Evolutionary conservation across 2,888 invertebrate genomes (phyloP), one percentile per base, ranked within the genome.

Genomic region (Eristalis pertinax): DNA sequence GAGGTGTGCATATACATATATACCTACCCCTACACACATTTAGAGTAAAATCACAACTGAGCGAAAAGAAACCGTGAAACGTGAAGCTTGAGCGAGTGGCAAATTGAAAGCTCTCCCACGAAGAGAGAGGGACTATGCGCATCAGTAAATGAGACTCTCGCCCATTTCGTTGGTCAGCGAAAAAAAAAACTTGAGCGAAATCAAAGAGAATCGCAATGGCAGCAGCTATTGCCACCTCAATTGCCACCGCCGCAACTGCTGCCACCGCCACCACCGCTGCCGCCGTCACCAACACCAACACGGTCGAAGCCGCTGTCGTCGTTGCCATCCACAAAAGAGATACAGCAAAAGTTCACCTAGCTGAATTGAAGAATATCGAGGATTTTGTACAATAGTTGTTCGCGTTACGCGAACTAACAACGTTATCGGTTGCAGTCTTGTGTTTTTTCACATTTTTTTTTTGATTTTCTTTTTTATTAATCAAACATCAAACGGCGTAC

Each of bases 391-490:
- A 87, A 84, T 87, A 87, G 87, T 87, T 84, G 84, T 84, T 87
- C 87, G 84, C 84, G 87, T 83, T 84, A 84, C 84, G 87, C 84
- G 87, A 79, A 67, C 78, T 79, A 84, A 84, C 84, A 84, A 87
- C 84, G 87, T 87, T 73, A 60, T 63, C 58, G 50, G 77, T 74
- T 63, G 60, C 24, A 58, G 19, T 19, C 19, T 19, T 50, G 8
- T 50, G n/a, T 50, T 50, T 50, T 50, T 0, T 5, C n/a, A n/a
- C n/a, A n/a, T 50, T 19, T 19, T 50, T 50, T 1, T 19, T 50
- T 50, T 7, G 1, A 32, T 50, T 50, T 19, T 4, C 1, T 43
- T 43, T 43, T n/a, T 43, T 43, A 5, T 15, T 15, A 5, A 5
- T 7, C 43, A 43, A 43, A 43, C 4, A 50, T 19, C 19, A 2